Evolutionary conservation across 2,113 vertebrate species (phyloP), one percentile per base, ranked within the genome.

Genomic region (Leuciscus idus): DNA sequence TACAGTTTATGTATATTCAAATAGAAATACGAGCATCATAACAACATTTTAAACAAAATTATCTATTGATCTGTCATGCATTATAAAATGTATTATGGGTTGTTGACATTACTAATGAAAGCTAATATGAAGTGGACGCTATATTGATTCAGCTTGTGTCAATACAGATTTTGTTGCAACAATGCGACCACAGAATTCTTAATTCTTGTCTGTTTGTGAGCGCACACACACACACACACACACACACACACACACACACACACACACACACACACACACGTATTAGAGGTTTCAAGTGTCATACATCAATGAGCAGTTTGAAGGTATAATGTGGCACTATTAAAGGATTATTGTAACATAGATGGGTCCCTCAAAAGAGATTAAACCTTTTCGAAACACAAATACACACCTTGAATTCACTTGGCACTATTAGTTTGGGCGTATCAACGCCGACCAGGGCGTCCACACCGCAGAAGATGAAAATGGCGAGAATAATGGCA

Each of bases 381-480:
- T 39, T 55, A 73, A 72, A 82, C 26, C 17, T 28, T 50, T 36
- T 30, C 15, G 30, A n/a, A 19, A 73, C 26, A 68, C 36, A 70
- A 1, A 30, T 12, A 7, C 19, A 8, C 94, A 99, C 98, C 96
- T 99, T 99, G 93, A 99, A 99, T 95, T 99, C 97, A 64, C 95
- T 98, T 93, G 98, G 98, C 95, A 99, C 98, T 72, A 99, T 94
- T 68, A 99, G 94, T 92, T 99, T 99, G 0, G 98, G 98, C 88
- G 98, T 99, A 86, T 97, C 95, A 89, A 99, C 98, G 68, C 97
- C 98, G 23, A 99, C 95, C 17, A 99, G 92, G 48, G 97, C 98
- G 88, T 99, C 98, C 88, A 99, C 95, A 70, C 96, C 96, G 83
- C 97, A 98, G 95, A 99, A 99, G 83, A 98, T 95, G 39, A 99